These are phyloP conservation scores for Urocynchramus pylzowi DNA, from an alignment of 2,113 vertebrate genomes.

Conservation along the genomic window DNA sequence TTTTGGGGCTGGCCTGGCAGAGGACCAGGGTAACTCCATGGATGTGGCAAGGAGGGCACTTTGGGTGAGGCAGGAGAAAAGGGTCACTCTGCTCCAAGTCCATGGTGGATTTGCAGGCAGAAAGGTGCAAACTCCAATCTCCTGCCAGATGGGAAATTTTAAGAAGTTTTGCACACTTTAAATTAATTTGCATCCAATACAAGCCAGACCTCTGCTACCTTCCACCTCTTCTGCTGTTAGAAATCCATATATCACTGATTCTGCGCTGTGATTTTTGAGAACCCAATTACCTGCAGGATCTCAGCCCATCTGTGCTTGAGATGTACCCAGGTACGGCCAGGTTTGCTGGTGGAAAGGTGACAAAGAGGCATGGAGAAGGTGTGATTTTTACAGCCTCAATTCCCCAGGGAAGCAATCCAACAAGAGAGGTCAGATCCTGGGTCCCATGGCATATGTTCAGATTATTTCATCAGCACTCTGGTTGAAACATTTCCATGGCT, in stretches of 20 bases:
- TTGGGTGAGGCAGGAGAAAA: neutral
- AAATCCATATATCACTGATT: neutral
- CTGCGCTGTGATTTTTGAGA: neutral
- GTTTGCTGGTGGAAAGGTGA: neutral
- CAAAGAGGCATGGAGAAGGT: neutral
- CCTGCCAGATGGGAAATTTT: neutral
- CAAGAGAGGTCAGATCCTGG: neutral
- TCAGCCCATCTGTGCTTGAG: constrained; percentile 30
- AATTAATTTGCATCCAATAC: neutral
- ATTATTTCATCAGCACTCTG: neutral
- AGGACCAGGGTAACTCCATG: fast-evolving
- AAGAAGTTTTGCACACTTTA: neutral
- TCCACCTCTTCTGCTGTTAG: neutral
- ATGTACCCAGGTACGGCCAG: neutral
- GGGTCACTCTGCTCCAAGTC: neutral
- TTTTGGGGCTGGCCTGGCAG: neutral
- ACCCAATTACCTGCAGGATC: neutral
- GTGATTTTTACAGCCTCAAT: constrained; percentile 21
- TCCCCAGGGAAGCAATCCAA: constrained; percentile 1
- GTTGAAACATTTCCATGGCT: constrained; percentile 18
- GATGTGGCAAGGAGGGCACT: neutral
- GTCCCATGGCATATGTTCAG: constrained; percentile 13
- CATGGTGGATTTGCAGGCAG: neutral
- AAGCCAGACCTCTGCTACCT: neutral
- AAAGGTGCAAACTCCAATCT: neutral